phyloP scores from a whole-genome alignment of 2,888 invertebrate species.

The Drosophila quinaria region DNA sequence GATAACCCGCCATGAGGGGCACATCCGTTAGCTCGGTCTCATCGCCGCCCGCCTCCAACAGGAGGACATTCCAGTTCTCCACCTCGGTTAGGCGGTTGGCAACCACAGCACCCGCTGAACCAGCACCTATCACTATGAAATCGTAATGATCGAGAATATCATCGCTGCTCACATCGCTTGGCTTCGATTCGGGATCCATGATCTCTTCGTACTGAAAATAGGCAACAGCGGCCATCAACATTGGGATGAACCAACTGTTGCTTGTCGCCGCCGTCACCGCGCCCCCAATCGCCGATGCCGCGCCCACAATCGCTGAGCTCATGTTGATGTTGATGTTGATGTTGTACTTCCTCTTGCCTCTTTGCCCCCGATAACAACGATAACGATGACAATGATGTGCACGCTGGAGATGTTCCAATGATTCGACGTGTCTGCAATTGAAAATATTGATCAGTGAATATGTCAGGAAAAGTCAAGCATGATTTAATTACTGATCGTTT shows the following conservation, averaged over 20 bases:
- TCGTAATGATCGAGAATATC: constrained; percentile 90
- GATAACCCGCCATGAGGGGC: constrained; percentile 93
- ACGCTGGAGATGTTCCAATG: constrained; percentile 10
- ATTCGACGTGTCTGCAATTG: constrained; percentile 13
- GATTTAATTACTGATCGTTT: no score
- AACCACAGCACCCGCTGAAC: constrained; percentile 95
- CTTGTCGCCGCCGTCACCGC: constrained; percentile 90
- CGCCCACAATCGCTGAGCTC: constrained; percentile 88
- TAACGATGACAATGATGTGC: not conserved
- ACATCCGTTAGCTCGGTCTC: constrained; percentile 96
- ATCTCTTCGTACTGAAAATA: constrained; percentile 95
- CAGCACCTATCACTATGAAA: constrained; percentile 94
- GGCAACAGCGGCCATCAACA: constrained; percentile 93
- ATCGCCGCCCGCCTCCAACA: constrained; percentile 95
- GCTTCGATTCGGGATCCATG: constrained; percentile 92
- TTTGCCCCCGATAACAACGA: not conserved
- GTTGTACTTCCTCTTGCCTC: not conserved
- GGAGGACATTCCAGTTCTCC: constrained; percentile 91
- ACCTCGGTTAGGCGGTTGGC: constrained; percentile 93
- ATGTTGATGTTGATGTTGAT: constrained; percentile 81
- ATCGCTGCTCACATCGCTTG: constrained; percentile 90
- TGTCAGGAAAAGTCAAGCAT: not conserved
- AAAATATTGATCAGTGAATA: not conserved
- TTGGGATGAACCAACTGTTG: constrained; percentile 93
- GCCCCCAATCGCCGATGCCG: constrained; percentile 89